These are phyloP conservation scores for Chaenogobius annularis DNA, from an alignment of 2,113 vertebrate species.

Conservation along the genomic window DNA sequence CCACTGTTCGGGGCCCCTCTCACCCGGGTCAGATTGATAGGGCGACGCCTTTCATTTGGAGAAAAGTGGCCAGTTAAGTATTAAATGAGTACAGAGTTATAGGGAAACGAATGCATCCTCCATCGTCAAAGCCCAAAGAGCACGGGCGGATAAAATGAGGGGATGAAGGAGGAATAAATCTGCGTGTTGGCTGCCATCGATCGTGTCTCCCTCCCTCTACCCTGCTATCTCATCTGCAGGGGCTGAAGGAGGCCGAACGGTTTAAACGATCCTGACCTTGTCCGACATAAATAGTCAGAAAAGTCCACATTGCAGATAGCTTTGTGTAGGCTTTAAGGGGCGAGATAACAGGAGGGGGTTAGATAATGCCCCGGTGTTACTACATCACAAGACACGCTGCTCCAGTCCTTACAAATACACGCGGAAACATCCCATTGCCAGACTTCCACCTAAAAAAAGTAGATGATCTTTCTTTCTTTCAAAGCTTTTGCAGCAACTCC, in stretches of 20 bases:
- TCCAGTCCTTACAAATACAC: conserved; percentile 22
- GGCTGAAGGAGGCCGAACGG: conserved; percentile 70
- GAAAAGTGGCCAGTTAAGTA: conserved; percentile 76
- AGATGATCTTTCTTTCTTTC: conserved; percentile 24
- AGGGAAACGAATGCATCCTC: conserved; percentile 68
- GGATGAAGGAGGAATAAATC: conserved; percentile 66
- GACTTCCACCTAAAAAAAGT: conserved; percentile 30
- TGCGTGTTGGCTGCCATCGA: conserved; percentile 70
- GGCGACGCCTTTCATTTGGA: conserved; percentile 65
- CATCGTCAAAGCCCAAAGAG: conserved; percentile 11
- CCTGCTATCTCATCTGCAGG: conserved; percentile 75
- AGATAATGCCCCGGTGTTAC: conserved; percentile 65
- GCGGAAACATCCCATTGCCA: conserved; percentile 49
- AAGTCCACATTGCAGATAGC: conserved; percentile 79
- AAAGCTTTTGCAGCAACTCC: conserved; percentile 28
- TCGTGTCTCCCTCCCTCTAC: conserved; percentile 61
- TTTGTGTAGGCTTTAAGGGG: conserved; percentile 56
- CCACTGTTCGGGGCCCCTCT: conserved; percentile 14
- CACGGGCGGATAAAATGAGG: conserved; percentile 23
- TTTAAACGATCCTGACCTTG: conserved; percentile 84
- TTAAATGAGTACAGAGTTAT: conserved; percentile 61
- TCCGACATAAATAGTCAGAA: conserved; percentile 83
- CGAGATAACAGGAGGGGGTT: conserved; percentile 11
- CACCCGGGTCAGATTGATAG: conserved; percentile 64
- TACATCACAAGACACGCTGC: conserved; percentile 62